phyloP scores from a whole-genome alignment of 2,888 invertebrate genomes.

The Eupithecia insigniata region DNA sequence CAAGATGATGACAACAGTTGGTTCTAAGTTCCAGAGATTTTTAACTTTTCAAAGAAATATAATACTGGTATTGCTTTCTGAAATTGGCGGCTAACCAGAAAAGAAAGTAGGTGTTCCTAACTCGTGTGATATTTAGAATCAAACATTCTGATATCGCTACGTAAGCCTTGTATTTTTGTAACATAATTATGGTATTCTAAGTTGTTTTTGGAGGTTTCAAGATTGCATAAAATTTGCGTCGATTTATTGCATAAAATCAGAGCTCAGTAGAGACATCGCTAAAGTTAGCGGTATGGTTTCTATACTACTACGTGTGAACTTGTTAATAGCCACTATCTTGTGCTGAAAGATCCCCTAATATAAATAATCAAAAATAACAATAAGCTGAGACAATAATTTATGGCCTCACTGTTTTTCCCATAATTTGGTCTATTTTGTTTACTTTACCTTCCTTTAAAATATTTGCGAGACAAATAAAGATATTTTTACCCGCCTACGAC shows the following conservation, averaged over 20 bases:
- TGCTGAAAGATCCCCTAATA: too few relatives aligned
- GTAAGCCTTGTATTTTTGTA: background rate
- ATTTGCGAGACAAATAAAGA: too few relatives aligned
- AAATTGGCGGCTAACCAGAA: background rate
- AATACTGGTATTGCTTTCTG: background rate
- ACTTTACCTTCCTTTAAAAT: too few relatives aligned
- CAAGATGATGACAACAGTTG: slow-evolving; percentile 21
- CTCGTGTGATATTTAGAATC: background rate
- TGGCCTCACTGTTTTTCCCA: background rate
- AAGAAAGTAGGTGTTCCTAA: too few relatives aligned
- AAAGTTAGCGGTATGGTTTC: background rate
- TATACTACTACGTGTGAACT: too few relatives aligned
- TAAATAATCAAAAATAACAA: too few relatives aligned
- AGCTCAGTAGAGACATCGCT: background rate
- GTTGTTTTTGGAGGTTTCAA: background rate
- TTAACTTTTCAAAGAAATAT: background rate
- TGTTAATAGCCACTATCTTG: too few relatives aligned
- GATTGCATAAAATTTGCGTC: background rate
- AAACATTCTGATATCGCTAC: background rate
- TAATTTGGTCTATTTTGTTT: too few relatives aligned
- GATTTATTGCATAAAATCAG: background rate
- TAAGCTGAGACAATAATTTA: background rate
- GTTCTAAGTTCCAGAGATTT: slow-evolving; percentile 3
- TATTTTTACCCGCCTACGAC: too few relatives aligned
- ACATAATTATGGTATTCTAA: background rate